Conservation (phyloP, 1,140 invertebrate genomes). For the Nephila pilipes region DNA sequence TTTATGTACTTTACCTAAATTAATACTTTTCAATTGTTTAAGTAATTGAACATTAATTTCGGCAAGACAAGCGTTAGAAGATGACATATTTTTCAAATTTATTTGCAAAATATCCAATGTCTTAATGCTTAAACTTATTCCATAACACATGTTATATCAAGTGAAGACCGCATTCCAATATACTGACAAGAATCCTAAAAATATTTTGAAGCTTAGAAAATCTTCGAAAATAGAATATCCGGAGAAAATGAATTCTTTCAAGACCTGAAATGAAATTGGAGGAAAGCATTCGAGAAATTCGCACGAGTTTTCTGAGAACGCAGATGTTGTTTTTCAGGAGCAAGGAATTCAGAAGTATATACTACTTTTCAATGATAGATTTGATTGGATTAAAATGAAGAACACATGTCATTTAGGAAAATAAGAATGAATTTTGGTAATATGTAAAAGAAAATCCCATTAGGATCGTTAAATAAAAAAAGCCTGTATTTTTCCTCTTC, state of each 20-base stretch:
- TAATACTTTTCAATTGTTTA: too few species aligned
- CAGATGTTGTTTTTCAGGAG: not conserved
- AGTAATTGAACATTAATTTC: too few species aligned
- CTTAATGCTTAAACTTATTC: not conserved
- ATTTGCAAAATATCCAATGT: not conserved
- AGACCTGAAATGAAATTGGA: not conserved
- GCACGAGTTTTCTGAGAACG: not conserved
- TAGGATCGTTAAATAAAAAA: not conserved
- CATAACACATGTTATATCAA: not conserved
- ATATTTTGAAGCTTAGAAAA: not conserved
- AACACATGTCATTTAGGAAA: conserved; percentile 18
- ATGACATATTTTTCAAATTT: not conserved
- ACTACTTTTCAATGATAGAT: conserved; percentile 10
- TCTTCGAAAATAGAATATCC: conserved; percentile 6
- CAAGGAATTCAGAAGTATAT: not conserved
- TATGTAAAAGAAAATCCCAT: conserved; percentile 1
- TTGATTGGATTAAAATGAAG: conserved; percentile 43
- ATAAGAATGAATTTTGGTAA: not conserved
- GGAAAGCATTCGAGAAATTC: conserved; percentile 17
- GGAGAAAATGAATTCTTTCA: conserved; percentile 6
- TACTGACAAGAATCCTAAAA: not conserved
- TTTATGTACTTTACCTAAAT: too few species aligned
- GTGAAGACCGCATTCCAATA: not conserved
- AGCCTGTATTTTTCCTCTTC: too few species aligned
- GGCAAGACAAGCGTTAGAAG: too few species aligned